Base-by-base conservation (phyloP, 2,797 vertebrate species). In the Periophthalmus magnuspinnatus region DNA sequence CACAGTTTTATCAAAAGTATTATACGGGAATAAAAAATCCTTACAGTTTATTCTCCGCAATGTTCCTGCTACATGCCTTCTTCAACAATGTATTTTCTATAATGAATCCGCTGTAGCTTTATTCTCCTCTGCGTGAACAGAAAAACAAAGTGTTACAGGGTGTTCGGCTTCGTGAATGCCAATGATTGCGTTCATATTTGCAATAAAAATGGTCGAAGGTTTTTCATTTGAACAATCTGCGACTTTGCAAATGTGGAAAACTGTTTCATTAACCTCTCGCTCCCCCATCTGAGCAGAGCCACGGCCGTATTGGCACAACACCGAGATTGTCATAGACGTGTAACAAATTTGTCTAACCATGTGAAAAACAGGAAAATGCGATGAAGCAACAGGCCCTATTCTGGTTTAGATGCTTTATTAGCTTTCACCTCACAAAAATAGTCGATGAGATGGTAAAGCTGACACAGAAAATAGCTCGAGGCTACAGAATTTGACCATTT, bases 321-420 rank as follows among this genome's bases (percentile, higher is more conserved):
- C 41, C 32, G 62, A 19, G 41, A 64, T 48, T 64, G 41, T 64
- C 62, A 64, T 64, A 28, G 38, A 14, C 62, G 62, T 64, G 41
- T 64, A 28, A 47, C 62, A 64, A 64, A 64, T 64, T 45, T 48
- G 62, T 64, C 41, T 64, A 64, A 64, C 62, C 62, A 64, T 64
- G 62, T 64, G 62, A 24, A 64, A 28, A 64, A 47, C 41, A 8
- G 38, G 22, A 45, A 32, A 64, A 64, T 48, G 62, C 28, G 41
- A 28, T 32, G 38, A 28, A 64, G 22, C 62, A 32, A 47, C 6
- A 16, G 38, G 41, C 14, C 13, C 61, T 1, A 2, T 47, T 47
- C 41, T 16, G 41, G n/a, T 22, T 16, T 47, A 47, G 61, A 47
- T 10, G 62, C 16, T 64, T 45, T 64, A 47, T 64, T 48, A 28